A percentile compares a stretch with the other conserved stretches of the same genome.
Conservation (phyloP, 2,113 vertebrate species). For the Cygnus buccinator region DNA sequence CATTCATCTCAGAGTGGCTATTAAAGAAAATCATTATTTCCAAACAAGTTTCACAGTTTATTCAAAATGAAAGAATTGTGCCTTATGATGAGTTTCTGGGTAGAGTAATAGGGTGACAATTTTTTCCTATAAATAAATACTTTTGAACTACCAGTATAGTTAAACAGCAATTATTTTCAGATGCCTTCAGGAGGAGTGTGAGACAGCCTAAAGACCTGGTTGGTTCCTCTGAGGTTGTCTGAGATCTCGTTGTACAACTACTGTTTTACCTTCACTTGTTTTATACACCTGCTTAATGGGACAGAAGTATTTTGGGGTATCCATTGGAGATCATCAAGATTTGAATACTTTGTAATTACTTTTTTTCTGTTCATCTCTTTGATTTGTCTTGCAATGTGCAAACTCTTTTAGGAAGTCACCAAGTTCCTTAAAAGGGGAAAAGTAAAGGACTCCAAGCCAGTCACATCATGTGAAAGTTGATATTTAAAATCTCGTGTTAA, state of each 20-base stretch:
- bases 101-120: neutral
- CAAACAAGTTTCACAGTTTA: neutral
- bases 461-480: slow-evolving; percentile 31
- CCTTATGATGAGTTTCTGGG: neutral
- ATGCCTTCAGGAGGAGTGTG: neutral
- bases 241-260: neutral
- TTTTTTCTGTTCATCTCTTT: neutral
- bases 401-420: slow-evolving; percentile 11
- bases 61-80: slow-evolving; percentile 1
- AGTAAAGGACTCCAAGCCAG: slow-evolving; percentile 37
- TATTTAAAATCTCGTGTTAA: slow-evolving; percentile 50
- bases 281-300: neutral
- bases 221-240: neutral
- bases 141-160: neutral
- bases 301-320: neutral
- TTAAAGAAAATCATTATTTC: neutral
- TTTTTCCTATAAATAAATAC: slow-evolving; percentile 14
- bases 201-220: neutral
- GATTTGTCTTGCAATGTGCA: neutral
- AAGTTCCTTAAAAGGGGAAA: slow-evolving; percentile 39
- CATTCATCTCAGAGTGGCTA: neutral
- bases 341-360: neutral
- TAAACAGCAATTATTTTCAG: neutral
- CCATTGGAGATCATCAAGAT: neutral
- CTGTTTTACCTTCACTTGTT: neutral